phyloP scores from a whole-genome alignment of 2,797 vertebrate genomes.

The Holocentrus rufus region DNA sequence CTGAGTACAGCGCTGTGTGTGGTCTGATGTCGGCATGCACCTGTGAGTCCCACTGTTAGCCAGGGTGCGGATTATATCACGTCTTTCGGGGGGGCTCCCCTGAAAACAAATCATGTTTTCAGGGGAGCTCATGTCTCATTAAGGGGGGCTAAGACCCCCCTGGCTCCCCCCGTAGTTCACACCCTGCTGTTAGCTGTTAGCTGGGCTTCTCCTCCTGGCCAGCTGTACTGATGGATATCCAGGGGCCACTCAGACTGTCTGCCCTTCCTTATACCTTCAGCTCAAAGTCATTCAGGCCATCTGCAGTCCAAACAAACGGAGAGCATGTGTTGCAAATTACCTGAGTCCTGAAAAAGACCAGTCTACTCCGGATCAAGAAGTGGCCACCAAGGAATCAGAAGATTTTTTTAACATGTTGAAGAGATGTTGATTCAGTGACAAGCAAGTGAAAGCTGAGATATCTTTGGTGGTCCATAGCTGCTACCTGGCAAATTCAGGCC shows the following conservation, averaged over 20 bases:
- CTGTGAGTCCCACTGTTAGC: slow-evolving; percentile 20
- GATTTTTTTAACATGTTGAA: neutral
- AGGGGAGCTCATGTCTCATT: too few species aligned
- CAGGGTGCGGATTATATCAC: too few species aligned
- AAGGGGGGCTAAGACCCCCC: too few species aligned
- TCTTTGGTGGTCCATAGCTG: too few species aligned
- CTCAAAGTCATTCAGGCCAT: slow-evolving; percentile 46
- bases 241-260: slow-evolving; percentile 30
- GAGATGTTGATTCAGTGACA: too few species aligned
- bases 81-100: too few species aligned
- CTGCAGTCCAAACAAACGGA: slow-evolving; percentile 27
- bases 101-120: too few species aligned
- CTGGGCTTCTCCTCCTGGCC: slow-evolving; percentile 31
- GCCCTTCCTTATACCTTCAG: slow-evolving; percentile 42
- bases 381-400: neutral
- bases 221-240: slow-evolving; percentile 40
- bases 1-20: slow-evolving; percentile 11
- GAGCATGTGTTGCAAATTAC: neutral
- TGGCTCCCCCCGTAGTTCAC: too few species aligned
- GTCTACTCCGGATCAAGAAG: too few species aligned
- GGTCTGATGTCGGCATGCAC: slow-evolving; percentile 35
- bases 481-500: too few species aligned
- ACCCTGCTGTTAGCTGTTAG: slow-evolving; percentile 41
- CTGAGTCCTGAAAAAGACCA: neutral
- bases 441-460: too few species aligned